Conservation (phyloP, 92 coral and sea anemone species). For the Galaxea fascicularis region DNA sequence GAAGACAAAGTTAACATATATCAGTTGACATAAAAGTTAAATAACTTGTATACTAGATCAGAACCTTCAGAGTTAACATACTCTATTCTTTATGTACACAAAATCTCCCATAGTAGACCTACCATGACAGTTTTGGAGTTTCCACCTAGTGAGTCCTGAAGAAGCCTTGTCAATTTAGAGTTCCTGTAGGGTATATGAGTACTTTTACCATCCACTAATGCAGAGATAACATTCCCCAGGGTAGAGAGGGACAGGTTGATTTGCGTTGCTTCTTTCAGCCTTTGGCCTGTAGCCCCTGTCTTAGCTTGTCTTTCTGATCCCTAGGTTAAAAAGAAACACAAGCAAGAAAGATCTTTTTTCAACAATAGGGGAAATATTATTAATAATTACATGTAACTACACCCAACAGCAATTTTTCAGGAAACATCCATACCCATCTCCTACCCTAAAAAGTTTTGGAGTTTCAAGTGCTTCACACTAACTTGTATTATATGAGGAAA, state of each 20-base stretch:
- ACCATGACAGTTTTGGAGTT: slow-evolving; percentile 99
- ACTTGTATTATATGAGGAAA: too few species aligned
- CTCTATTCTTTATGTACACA: background rate
- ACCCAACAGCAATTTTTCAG: too few species aligned
- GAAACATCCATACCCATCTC: too few species aligned
- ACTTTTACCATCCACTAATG: slow-evolving; percentile 97
- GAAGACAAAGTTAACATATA: background rate
- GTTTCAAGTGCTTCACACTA: too few species aligned
- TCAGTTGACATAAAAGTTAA: too few species aligned
- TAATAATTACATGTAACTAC: too few species aligned
- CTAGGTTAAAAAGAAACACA: slow-evolving; percentile 16
- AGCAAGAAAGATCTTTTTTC: too few species aligned
- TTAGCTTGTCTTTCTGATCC: slow-evolving; percentile 98
- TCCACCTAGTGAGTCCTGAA: slow-evolving; percentile 97
- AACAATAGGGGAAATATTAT: background rate
- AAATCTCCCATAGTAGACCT: background rate
- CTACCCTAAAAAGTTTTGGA: too few species aligned
- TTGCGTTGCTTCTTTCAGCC: slow-evolving; percentile 96
- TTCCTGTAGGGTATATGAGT: slow-evolving; percentile 99
- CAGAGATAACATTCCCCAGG: slow-evolving; percentile 98
- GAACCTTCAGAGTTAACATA: background rate
- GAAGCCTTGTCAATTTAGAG: slow-evolving; percentile 93
- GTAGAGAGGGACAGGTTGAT: slow-evolving; percentile 98
- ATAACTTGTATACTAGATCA: too few species aligned
- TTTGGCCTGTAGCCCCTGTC: slow-evolving; percentile 97